Percentiles rank a stretch among this genome's conserved stretches.
phyloP scores from a whole-genome alignment of 1,140 invertebrate genomes.

The Coelopa frigida region DNA sequence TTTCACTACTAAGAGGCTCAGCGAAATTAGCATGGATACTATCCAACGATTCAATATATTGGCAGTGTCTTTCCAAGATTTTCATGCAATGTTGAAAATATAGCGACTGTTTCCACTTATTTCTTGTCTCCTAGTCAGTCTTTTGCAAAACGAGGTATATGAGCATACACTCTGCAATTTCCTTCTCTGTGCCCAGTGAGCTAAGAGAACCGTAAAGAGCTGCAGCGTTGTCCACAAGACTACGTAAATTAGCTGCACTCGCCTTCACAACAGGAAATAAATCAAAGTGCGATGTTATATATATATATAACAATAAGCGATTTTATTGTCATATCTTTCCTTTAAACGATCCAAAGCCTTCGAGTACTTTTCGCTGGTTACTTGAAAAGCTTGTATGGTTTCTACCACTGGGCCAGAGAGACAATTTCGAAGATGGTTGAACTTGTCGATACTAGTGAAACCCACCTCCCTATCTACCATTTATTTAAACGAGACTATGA shows the following conservation, averaged over 20 bases:
- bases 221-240: conserved; percentile 1
- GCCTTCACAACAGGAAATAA: background rate
- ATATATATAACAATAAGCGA: conserved; percentile 6
- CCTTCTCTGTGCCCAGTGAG: background rate
- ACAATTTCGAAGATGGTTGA: conserved; percentile 11
- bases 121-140: background rate
- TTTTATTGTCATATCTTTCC: conserved; percentile 10
- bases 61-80: conserved; percentile 3
- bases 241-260: background rate
- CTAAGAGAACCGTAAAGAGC: conserved; percentile 6
- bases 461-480: background rate
- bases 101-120: conserved; percentile 1
- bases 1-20: background rate
- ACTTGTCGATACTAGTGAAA: conserved; percentile 7
- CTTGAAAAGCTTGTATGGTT: conserved; percentile 8
- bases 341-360: conserved; percentile 2
- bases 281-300: conserved; percentile 1
- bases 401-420: conserved; percentile 1
- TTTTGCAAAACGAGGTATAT: conserved; percentile 2
- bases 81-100: background rate
- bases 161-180: conserved; percentile 3
- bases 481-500: conserved; percentile 5
- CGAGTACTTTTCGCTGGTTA: conserved; percentile 10
- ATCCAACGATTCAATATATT: conserved; percentile 1
- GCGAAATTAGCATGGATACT: background rate